Evolutionary conservation across 2,113 vertebrate species (phyloP).

Genomic region (Lota lota): DNA sequence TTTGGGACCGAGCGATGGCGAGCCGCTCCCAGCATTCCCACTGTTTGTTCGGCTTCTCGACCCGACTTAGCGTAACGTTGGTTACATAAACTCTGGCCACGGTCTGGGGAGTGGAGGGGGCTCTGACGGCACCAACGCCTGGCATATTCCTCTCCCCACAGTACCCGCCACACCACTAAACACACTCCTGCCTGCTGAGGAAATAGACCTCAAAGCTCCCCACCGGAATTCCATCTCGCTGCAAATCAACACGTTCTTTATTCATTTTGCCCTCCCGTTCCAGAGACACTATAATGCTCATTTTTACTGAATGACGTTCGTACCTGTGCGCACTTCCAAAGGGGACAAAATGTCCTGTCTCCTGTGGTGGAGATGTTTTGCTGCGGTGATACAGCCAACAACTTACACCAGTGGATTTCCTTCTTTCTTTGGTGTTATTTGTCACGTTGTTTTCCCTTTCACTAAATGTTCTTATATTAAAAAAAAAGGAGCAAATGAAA

Average conservation of each 20-base stretch:
- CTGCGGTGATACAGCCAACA: not conserved
- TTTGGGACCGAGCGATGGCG: constrained; percentile 42
- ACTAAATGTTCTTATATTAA: not conserved
- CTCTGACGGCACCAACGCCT: constrained; percentile 25
- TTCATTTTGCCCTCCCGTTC: not conserved
- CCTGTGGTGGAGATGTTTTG: not conserved
- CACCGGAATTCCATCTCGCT: too few relatives aligned
- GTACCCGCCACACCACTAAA: too few relatives aligned
- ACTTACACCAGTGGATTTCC: not conserved
- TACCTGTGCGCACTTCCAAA: not conserved
- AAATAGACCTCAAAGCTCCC: too few relatives aligned
- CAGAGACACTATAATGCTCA: too few relatives aligned
- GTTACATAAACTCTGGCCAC: constrained; percentile 51
- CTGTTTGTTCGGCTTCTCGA: constrained; percentile 49
- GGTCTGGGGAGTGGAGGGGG: too few relatives aligned
- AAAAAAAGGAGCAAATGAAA: not conserved
- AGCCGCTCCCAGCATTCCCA: constrained; percentile 51
- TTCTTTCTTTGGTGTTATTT: too few relatives aligned
- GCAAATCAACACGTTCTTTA: too few relatives aligned
- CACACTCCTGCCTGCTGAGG: not conserved
- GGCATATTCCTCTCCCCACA: constrained; percentile 23
- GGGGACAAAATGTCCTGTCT: not conserved
- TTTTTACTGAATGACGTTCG: too few relatives aligned
- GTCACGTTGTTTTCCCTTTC: not conserved
- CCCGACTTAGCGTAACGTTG: constrained; percentile 49